Base-by-base conservation (phyloP, 2,113 vertebrate species). In the Isichthys henryi region DNA sequence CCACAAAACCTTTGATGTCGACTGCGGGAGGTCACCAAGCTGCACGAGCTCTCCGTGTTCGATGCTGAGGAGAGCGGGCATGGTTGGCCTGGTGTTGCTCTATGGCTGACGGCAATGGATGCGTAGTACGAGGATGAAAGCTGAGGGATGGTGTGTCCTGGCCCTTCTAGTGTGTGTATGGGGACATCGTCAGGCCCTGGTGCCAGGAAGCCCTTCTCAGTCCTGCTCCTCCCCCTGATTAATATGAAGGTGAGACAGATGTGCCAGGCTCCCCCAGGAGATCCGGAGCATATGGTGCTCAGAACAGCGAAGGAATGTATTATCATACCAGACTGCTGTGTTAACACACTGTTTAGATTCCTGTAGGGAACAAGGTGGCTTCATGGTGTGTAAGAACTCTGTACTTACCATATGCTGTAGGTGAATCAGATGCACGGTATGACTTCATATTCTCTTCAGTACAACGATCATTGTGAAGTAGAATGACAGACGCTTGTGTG, bases 311-410 rank as follows among this genome's bases (percentile, higher is more conserved):
- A 93, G 92, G 91, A 89, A 91, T 90, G 90, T 92, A 94, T 95
- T 95, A 95, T 94, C 94, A 94, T 92, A 94, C 94, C 94, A 95
- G 94, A 94, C 94, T 82, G 49, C 85, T 31, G 62, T 52, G 74
- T 74, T 52, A 87, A 87, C 62, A 43, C 70, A 23, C 6, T 53
- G 62, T 87, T 92, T 90, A 91, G 88, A 91, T 93, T 92, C 91
- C 89, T 74, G 58, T 91, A 50, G 92, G 90, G 91, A 92, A 80
- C 10, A 43, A 49, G 90, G 83, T 87, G 56, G 85, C 90, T 89
- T 92, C 91, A 90, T 91, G 89, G 66, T 80, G 88, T 21, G n/a
- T 39, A 88, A 50, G 66, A 88, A 17, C 58, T 74, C n/a, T 27
- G 45, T 31, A 74, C n/a, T 62, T 31, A n/a, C 39, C 43, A 46